Evolutionary conservation across 2,888 invertebrate species (phyloP), one percentile per base, ranked within the genome.

Genomic region (Andrena fulva): DNA sequence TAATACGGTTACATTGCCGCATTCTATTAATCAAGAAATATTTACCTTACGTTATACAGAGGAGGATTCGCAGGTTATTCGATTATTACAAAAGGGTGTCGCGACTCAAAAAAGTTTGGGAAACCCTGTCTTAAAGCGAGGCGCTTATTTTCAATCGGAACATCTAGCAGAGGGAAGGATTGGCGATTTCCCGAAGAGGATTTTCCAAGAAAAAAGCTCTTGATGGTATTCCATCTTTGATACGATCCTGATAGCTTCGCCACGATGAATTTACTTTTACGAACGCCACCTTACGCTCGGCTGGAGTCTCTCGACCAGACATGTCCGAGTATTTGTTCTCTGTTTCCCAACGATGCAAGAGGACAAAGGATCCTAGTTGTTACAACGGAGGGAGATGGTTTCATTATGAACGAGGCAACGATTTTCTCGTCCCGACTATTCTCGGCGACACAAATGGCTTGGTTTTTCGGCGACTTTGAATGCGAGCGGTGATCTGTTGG

Each of bases 401-500:
- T 35, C 29, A 7, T 16, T n/a, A 8, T n/a, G 29, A 10, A 69
- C 10, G 27, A 35, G 29, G 10, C n/a, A 70, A 33, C 4, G 4
- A 12, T 7, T 7, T 31, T 54, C 76, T 31, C 12, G 31, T 77
- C 63, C 48, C 63, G 68, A 48, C 68, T 78, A 56, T 63, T 31
- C 7, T 33, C 5, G 8, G 1, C 27, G 12, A 29, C 10, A 7
- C 31, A 42, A 50, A 27, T 48, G 5, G 24, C 6, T 20, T 35
- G 12, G 8, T 27, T 10, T 33, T 48, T 20, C 8, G 48, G 8
- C 1, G 20, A 27, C 20, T 10, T 20, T 35, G 35, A 72, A 64
- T 64, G 54, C n/a, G 27, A 64, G 24, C 52, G 35, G 35, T 54
- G 20, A 8, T 52, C 35, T 68, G 52, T 62, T 48, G 52, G 27